Percentiles rank a stretch among this genome's conserved stretches.
phyloP scores from a whole-genome alignment of 2,888 invertebrate genomes.

The Galerucella nymphaeae region DNA sequence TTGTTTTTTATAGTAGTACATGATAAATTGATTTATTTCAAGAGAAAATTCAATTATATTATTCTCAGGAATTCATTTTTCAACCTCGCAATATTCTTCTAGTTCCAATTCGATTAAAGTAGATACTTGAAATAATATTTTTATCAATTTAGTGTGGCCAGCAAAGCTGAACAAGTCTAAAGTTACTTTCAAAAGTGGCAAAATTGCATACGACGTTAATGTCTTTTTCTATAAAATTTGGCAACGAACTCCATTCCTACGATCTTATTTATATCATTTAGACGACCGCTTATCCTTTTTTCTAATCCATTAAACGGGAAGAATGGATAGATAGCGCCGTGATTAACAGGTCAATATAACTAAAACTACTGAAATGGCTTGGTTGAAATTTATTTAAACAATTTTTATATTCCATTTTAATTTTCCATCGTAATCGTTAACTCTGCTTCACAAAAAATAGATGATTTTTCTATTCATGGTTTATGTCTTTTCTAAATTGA shows the following conservation, averaged over 20 bases:
- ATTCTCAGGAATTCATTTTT: neutral
- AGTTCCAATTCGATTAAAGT: neutral
- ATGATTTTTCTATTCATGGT: no score
- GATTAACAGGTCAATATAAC: constrained; percentile 27
- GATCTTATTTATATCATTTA: constrained; percentile 34
- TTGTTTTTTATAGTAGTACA: neutral
- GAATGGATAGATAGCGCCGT: constrained; percentile 21
- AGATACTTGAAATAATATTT: constrained; percentile 1
- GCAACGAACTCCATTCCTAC: constrained; percentile 33
- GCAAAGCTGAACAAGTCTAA: neutral
- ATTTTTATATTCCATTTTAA: neutral
- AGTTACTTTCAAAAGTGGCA: constrained; percentile 28
- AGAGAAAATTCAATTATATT: neutral
- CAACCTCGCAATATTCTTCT: neutral
- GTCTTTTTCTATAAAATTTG: constrained; percentile 41
- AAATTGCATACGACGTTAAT: constrained; percentile 39
- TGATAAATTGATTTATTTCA: neutral
- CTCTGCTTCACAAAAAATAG: no score
- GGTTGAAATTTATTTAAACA: constrained; percentile 4
- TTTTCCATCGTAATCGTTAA: neutral
- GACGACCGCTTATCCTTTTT: constrained; percentile 34
- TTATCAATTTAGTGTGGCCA: constrained; percentile 10
- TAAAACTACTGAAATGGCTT: neutral
- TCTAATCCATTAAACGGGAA: constrained; percentile 37
- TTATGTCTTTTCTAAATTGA: neutral